phyloP scores from a whole-genome alignment of 1,140 invertebrate genomes.

The Pogonomyrmex californicus region DNA sequence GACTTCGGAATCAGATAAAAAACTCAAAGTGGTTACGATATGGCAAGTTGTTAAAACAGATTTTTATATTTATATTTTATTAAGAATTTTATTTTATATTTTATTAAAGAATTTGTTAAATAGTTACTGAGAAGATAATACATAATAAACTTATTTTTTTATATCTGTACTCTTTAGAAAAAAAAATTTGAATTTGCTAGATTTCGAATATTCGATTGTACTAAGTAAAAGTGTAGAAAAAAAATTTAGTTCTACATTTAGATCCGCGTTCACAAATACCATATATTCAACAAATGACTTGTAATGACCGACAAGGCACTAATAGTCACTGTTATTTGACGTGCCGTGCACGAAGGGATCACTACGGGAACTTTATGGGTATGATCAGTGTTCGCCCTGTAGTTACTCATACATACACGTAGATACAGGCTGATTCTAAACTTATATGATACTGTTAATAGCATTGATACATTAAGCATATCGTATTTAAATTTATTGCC shows the following conservation, averaged over 20 bases:
- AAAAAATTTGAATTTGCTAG: background rate
- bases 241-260: background rate
- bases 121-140: background rate
- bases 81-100: background rate
- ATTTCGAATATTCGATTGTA: background rate
- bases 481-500: background rate
- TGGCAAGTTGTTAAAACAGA: background rate
- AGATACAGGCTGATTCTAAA: slow-evolving; percentile 47
- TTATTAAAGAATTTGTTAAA: background rate
- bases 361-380: slow-evolving; percentile 67
- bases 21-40: background rate
- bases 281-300: slow-evolving; percentile 50
- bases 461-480: background rate
- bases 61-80: no score
- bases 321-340: slow-evolving; percentile 71
- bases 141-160: background rate
- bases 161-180: background rate
- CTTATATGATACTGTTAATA: background rate
- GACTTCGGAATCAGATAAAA: background rate
- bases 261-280: background rate
- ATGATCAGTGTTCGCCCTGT: slow-evolving; percentile 66
- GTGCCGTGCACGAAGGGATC: slow-evolving; percentile 71
- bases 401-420: slow-evolving; percentile 58
- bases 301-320: slow-evolving; percentile 61
- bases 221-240: background rate